A percentile compares a stretch with the other conserved stretches of the same genome.
Evolutionary conservation across 2,113 vertebrate genomes (phyloP).

Genomic region (mouse (Mus musculus)): DNA sequence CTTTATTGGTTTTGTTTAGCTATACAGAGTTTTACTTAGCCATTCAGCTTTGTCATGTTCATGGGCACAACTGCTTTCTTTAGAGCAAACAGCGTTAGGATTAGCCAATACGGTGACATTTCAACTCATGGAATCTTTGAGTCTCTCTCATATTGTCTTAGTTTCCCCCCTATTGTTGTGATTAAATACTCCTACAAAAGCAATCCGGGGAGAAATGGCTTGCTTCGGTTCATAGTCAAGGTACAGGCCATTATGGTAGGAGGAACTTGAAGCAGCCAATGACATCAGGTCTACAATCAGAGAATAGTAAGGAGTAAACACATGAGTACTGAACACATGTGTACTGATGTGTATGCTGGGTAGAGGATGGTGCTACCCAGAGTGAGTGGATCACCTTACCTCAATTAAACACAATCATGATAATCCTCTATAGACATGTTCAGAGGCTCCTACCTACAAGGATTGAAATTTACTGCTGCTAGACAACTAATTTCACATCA

Average conservation of each 20-base stretch:
- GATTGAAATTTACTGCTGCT: fast-evolving
- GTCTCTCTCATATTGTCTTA: not conserved
- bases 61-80: not conserved
- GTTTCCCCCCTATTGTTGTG: not conserved
- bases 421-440: not conserved
- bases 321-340: too few relatives aligned
- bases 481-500: fast-evolving
- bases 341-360: too few relatives aligned
- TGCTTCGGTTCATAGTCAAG: not conserved
- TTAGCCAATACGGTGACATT: not conserved
- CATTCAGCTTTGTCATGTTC: not conserved
- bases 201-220: not conserved
- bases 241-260: not conserved
- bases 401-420: not conserved
- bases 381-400: not conserved
- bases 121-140: not conserved
- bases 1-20: not conserved
- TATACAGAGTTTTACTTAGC: not conserved
- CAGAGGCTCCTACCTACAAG: not conserved
- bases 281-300: too few relatives aligned
- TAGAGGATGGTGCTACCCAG: not conserved
- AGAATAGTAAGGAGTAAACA: not conserved
- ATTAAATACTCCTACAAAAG: not conserved
- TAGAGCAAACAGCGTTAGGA: not conserved
- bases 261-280: not conserved